Evolutionary conservation across 2,888 invertebrate species (phyloP), one percentile per base, ranked within the genome.

Genomic region (Nipponacmea schrenckii): DNA sequence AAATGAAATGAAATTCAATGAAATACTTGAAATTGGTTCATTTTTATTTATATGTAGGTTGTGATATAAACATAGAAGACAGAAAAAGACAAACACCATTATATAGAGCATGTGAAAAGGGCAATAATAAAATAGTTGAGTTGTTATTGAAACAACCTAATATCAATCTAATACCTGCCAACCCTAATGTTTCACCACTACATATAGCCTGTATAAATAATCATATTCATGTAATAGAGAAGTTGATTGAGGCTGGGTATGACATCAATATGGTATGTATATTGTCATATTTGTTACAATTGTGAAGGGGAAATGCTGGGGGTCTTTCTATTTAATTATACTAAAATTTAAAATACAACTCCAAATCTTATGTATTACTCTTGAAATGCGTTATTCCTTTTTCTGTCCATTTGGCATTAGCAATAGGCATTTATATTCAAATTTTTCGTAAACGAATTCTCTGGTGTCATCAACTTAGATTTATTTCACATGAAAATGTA

Each of bases 91-190:
- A 85, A 68, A 80, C 84, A 5, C 83, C 87, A 2, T 77, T 88
- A 67, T 85, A 83, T 72, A 75, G 82, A 50, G 88, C 88, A 5
- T 85, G 86, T 77, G 83, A 84, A 68, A 81, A 82, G 69, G 87
- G 86, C 27, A 80, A 83, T 56, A 81, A 79, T n/a, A 77, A 74
- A 1, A 75, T 86, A 15, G 85, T 85, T 15, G 70, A 75, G 44
- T 73, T 79, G 66, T 77, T 88, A 64, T 75, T 88, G 48, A 70
- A 73, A 7, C 77, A 80, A 62, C 79, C 80, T 0, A 75, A 72
- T 46, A 81, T 83, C 46, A 78, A 82, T 15, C 75, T 80, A 0
- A 73, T 81, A 56, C 69, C 77, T 8, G 81, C 81, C 17, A 65
- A 71, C 10, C 69, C 78, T 8, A 73, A 77, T 2, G 77, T 84